Evolutionary conservation across 2,888 invertebrate genomes (phyloP), one percentile per base, ranked within the genome.

Genomic region (Lamellibrachia satsuma): DNA sequence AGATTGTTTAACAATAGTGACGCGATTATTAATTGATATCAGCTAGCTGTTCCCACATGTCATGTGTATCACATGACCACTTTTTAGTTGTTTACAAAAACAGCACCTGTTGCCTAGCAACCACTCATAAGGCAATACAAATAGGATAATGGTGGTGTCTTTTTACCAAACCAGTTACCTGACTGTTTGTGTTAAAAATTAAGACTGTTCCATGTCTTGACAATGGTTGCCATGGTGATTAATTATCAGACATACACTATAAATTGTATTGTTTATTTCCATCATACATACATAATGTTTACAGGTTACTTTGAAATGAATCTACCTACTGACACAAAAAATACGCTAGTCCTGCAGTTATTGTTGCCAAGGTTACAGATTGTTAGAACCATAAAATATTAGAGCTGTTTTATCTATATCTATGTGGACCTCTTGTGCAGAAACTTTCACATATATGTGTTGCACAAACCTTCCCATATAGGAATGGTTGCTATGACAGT

Each of bases 301-400:
- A 22, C n/a, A n/a, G 15, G 22, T 75, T 6, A 75, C n/a, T 75
- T 75, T 75, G 75, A 75, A 75, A 22, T 75, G 11, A 22, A 75
- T 75, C n/a, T 75, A 75, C 75, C 75, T 75, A 75, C 15, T 75
- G 22, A 75, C 75, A 75, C 75, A 75, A 75, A 39, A 39, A n/a
- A 4, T 75, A 75, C n/a, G 75, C 75, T 75, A 75, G 75, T 22
- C n/a, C 75, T 75, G 75, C 75, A 75, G 75, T 75, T 75, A 75
- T 22, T 22, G 75, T 75, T 75, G 22, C 75, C 75, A 75, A 75
- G 75, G 75, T 22, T 75, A 75, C 75, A 15, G 22, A 75, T 75
- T 75, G 75, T 75, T 75, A 75, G 75, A 75, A 15, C 22, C 75
- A 75, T 75, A 75, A 75, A 75, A 75, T 75, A 75, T 75, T 75